Evolutionary conservation across 2,797 vertebrate genomes (phyloP), one percentile per base, ranked within the genome.

Genomic region (Epinephelus coioides): DNA sequence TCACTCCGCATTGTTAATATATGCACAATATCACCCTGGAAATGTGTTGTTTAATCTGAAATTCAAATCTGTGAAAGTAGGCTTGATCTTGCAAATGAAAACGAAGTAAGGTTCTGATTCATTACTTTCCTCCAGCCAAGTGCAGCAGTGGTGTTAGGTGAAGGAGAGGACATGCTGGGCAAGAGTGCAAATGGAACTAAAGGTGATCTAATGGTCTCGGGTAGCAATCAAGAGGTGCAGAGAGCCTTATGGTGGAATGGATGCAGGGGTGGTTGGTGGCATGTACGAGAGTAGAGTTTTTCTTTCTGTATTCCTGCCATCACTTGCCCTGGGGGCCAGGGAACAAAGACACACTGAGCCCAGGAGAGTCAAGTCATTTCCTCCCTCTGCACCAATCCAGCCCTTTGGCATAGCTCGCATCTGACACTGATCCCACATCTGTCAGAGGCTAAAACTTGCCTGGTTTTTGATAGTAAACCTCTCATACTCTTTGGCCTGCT

Each of bases 291-390:
- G 80, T 67, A 57, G 87, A 89, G 69, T 90, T 86, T 74, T 80
- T 69, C 65, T 80, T 84, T 90, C 89, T 67, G 76, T 74, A 89
- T 91, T 88, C 79, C 86, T 89, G 78, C 81, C 85, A 89, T 87
- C 71, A 43, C 54, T 80, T 86, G 66, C 89, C 88, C 81, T 43
- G 44, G 55, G 87, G 91, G 78, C 57, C 19, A 10, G 51, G 79
- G 81, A 89, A 94, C 87, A 95, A 91, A 94, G 88, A 76, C 70
- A 84, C 60, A 84, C 75, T 79, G 73, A 73, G 83, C 67, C 88
- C 82, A 87, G 79, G 40, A 78, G 84, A 90, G 89, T 89, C 91
- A 94, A 93, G 89, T 94, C 86, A 94, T 93, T 94, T 93, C 85
- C 86, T 85, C 80, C 78, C 66, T 76, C 79, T 85, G 69, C 85